Evolutionary conservation across 1,140 invertebrate genomes (phyloP).

Genomic region (Zaprionus tsacasi): DNA sequence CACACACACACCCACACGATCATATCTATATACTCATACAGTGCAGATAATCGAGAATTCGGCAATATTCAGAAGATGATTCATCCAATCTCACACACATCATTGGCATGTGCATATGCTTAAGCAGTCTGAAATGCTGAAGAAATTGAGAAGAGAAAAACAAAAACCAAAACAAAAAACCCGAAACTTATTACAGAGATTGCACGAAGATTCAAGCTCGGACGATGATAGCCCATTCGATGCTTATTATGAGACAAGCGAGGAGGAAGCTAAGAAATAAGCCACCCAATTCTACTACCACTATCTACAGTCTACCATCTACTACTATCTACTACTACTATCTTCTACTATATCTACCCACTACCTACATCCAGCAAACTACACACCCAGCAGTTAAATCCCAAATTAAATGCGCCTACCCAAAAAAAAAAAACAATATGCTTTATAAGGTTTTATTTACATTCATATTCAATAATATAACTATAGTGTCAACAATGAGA

Average conservation of each 20-base stretch:
- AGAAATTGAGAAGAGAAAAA: conserved; percentile 11
- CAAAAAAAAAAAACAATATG: conserved; percentile 17
- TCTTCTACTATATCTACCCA: conserved; percentile 21
- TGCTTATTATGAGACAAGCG: conserved; percentile 81
- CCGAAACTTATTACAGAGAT: conserved; percentile 74
- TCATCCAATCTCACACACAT: background rate
- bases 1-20: background rate
- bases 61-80: conserved; percentile 29
- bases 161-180: conserved; percentile 36
- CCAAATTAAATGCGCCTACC: conserved; percentile 36
- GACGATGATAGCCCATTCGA: conserved; percentile 83
- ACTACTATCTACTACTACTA: conserved; percentile 21
- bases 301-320: conserved; percentile 27
- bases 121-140: conserved; percentile 19
- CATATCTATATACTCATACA: background rate
- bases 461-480: background rate
- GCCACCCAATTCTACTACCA: conserved; percentile 33
- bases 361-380: conserved; percentile 22
- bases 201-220: conserved; percentile 83
- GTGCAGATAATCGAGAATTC: background rate
- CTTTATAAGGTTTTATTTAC: conserved; percentile 42
- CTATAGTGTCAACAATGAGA: conserved; percentile 44
- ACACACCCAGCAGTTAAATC: conserved; percentile 17
- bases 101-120: conserved; percentile 48
- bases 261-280: conserved; percentile 74